Base-by-base conservation (phyloP, 2,797 vertebrate species). In the Enteromius radiatus region DNA sequence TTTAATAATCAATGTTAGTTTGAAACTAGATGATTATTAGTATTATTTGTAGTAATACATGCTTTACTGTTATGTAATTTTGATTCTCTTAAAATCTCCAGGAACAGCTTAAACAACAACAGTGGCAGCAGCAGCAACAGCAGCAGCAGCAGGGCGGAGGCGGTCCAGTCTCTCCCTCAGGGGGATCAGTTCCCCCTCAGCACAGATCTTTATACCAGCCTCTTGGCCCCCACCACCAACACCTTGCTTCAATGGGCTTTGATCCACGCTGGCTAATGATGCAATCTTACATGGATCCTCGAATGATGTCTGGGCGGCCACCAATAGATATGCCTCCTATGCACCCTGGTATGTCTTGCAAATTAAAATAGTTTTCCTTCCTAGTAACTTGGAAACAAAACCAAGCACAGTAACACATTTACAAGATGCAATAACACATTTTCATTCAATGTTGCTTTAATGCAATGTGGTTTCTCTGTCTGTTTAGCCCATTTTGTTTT, bases 221-320 rank as follows among this genome's bases (percentile, higher is more conserved):
- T 36, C 94, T 99, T 80, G 97, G 97, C 3, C 97, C 97, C 19
- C 97, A 96, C 85, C 95, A 95, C 23, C 96, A 94, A 26, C 98
- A 99, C 84, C 89, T 99, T 88, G 96, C 98, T 79, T 97, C 98
- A 1, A 98, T 99, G 97, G 97, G 97, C 6, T 99, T 99, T 87
- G 98, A 99, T 88, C 98, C 98, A 0, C 95, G 98, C 82, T 99
- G 98, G 98, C 94, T 99, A 33, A 98, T 99, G 98, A 98, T 99
- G 97, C 98, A 99, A 77, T 96, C 98, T 12, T 99, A 99, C 87
- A 98, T 99, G 96, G 98, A 99, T 88, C 98, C 98, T 3, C 95
- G 98, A 11, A 97, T 99, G 94, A 99, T 99, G 90, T 97, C 98
- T 0, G 97, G 97, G 33, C 96, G 97, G 14, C 96, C 97, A 70